phyloP scores from a whole-genome alignment of 1,140 invertebrate species.

The Lordiphosa clarofinis region DNA sequence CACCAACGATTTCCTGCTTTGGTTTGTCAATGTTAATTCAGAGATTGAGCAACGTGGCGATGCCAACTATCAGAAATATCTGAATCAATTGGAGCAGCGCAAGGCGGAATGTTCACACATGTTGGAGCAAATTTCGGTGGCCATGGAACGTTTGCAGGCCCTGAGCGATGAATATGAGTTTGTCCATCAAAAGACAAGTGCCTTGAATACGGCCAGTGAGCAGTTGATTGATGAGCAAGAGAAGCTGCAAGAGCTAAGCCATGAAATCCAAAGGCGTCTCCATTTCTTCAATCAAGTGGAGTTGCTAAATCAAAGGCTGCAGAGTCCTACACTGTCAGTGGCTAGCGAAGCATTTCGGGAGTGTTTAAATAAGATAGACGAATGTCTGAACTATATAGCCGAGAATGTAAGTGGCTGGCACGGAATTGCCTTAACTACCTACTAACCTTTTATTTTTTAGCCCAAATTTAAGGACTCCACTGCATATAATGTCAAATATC shows the following conservation, averaged over 20 bases:
- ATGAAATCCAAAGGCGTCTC: slow-evolving; percentile 89
- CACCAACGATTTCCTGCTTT: slow-evolving; percentile 76
- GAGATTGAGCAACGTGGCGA: slow-evolving; percentile 78
- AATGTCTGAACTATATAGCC: slow-evolving; percentile 92
- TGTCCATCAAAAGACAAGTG: slow-evolving; percentile 94
- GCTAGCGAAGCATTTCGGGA: slow-evolving; percentile 91
- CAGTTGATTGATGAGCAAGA: slow-evolving; percentile 93
- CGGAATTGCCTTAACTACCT: no score
- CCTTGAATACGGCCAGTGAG: slow-evolving; percentile 93
- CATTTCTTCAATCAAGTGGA: slow-evolving; percentile 93
- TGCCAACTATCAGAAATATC: slow-evolving; percentile 81
- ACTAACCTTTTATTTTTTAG: slow-evolving; percentile 42
- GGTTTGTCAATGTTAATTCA: slow-evolving; percentile 69
- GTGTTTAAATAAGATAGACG: slow-evolving; percentile 91
- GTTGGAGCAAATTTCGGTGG: slow-evolving; percentile 85
- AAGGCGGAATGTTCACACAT: slow-evolving; percentile 87
- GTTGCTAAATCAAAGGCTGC: slow-evolving; percentile 88
- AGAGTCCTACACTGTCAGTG: slow-evolving; percentile 88
- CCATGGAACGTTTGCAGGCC: slow-evolving; percentile 86
- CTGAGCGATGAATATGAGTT: slow-evolving; percentile 89
- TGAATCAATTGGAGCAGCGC: slow-evolving; percentile 85
- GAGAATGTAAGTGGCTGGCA: slow-evolving; percentile 84
- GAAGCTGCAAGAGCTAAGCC: slow-evolving; percentile 88
- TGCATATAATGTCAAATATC: slow-evolving; percentile 87
- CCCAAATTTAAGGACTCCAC: slow-evolving; percentile 87